These are phyloP conservation scores for Sinocyclocheilus anshuiensis DNA, from an alignment of 2,113 vertebrate genomes.

Conservation along the genomic window DNA sequence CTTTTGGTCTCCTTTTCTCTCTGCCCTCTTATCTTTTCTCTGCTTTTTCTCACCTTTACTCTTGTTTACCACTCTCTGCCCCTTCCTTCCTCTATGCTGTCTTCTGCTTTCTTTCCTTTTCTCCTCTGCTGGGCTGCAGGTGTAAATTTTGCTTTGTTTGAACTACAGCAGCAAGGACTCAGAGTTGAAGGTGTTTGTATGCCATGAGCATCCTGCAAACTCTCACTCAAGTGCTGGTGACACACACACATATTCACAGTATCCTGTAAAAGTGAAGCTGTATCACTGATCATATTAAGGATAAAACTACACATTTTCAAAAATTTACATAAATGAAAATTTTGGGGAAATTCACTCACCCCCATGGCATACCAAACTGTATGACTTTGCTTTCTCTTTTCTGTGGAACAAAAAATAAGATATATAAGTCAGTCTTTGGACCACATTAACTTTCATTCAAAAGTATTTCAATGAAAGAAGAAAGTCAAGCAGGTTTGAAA, in stretches of 20 bases:
- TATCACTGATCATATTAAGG: background rate
- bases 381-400: too few relatives aligned
- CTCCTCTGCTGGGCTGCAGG: background rate
- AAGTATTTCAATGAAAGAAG: background rate
- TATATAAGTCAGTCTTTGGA: too few relatives aligned
- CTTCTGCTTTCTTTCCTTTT: slow-evolving; percentile 68
- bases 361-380: too few relatives aligned
- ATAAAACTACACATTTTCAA: background rate
- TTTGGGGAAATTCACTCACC: too few relatives aligned
- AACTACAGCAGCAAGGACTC: slow-evolving; percentile 40
- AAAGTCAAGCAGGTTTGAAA: background rate
- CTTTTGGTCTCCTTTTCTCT: slow-evolving; percentile 4
- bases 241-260: background rate
- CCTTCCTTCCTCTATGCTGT: background rate
- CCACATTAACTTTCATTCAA: too few relatives aligned
- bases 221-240: slow-evolving; percentile 22
- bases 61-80: background rate
- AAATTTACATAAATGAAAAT: background rate
- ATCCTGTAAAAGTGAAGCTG: background rate
- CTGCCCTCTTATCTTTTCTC: background rate
- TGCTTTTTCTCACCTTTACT: slow-evolving; percentile 3
- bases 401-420: background rate
- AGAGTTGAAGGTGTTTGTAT: slow-evolving; percentile 39
- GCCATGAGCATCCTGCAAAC: slow-evolving; percentile 27
- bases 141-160: slow-evolving; percentile 48